phyloP scores from a whole-genome alignment of 2,888 invertebrate species.

The Seira ritae region DNA sequence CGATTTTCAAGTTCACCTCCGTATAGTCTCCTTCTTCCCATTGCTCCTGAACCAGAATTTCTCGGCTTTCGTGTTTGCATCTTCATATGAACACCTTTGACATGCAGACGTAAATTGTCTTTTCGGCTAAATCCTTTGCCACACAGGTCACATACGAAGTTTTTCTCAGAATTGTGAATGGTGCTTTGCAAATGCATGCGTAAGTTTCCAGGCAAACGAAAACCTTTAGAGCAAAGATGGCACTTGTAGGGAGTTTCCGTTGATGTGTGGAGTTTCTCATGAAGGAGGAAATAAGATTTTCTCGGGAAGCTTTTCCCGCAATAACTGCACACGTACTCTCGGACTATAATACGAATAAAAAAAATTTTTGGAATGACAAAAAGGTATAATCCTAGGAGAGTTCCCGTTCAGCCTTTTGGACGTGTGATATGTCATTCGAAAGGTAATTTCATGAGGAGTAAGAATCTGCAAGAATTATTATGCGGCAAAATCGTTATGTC shows the following conservation, averaged over 20 bases:
- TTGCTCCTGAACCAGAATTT: neutral
- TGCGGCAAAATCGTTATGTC: too few relatives aligned
- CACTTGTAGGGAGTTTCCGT: slow-evolving; percentile 48
- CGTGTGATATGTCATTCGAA: too few relatives aligned
- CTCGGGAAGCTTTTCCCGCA: slow-evolving; percentile 45
- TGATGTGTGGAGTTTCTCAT: slow-evolving; percentile 43
- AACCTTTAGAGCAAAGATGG: slow-evolving; percentile 47
- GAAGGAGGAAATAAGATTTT: slow-evolving; percentile 32
- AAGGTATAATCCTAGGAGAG: too few relatives aligned
- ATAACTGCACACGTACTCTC: slow-evolving; percentile 42
- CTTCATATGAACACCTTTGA: slow-evolving; percentile 47
- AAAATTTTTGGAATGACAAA: too few relatives aligned
- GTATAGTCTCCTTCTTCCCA: neutral
- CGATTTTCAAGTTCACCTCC: neutral
- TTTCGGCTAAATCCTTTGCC: slow-evolving; percentile 41
- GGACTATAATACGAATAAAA: too few relatives aligned
- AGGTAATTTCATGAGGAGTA: too few relatives aligned
- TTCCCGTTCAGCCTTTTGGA: too few relatives aligned
- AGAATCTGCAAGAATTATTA: too few relatives aligned
- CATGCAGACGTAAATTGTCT: slow-evolving; percentile 43
- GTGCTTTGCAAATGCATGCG: slow-evolving; percentile 39
- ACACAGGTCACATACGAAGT: slow-evolving; percentile 39
- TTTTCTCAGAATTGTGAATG: slow-evolving; percentile 31
- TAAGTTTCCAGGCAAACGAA: slow-evolving; percentile 44
- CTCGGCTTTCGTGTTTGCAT: slow-evolving; percentile 29